A percentile compares a stretch with the other conserved stretches of the same genome.
Evolutionary conservation across 1,140 invertebrate species (phyloP).

Genomic region (Caenorhabditis elegans): DNA sequence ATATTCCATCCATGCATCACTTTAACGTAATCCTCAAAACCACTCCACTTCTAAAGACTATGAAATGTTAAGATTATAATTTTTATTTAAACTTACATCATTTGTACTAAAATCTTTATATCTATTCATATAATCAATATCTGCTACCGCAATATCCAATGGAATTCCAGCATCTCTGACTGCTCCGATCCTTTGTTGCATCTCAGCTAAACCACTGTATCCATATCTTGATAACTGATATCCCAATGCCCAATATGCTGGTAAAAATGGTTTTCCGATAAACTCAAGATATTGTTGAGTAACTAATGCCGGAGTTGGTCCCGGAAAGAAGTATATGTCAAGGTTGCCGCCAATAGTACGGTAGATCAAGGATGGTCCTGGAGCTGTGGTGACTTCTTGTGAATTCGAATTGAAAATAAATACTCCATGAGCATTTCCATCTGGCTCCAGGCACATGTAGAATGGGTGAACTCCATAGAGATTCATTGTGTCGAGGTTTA

Average conservation of each 20-base stretch:
- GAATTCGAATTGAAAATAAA: constrained; percentile 70
- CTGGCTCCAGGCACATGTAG: constrained; percentile 70
- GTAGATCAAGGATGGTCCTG: constrained; percentile 61
- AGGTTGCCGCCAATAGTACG: constrained; percentile 65
- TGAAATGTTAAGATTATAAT: no score
- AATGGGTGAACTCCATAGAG: constrained; percentile 71
- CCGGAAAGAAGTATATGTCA: constrained; percentile 69
- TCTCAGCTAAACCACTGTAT: constrained; percentile 74
- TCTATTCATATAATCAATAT: constrained; percentile 83
- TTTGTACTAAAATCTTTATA: constrained; percentile 83
- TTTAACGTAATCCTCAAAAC: constrained; percentile 43
- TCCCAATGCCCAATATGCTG: constrained; percentile 69
- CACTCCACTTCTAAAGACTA: constrained; percentile 47
- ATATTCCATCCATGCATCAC: constrained; percentile 39
- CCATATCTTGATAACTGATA: constrained; percentile 73
- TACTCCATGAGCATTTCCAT: constrained; percentile 70
- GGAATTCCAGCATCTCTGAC: constrained; percentile 67
- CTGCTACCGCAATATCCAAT: constrained; percentile 54
- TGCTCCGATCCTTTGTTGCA: constrained; percentile 68
- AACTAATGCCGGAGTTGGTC: constrained; percentile 68
- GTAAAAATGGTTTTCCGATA: constrained; percentile 65
- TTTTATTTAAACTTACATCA: constrained; percentile 36
- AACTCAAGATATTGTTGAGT: constrained; percentile 70
- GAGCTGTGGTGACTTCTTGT: constrained; percentile 65
- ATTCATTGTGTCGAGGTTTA: constrained; percentile 52